Evolutionary conservation across 35 echinoderm and acorn worm species (phyloP).

Genomic region (Strongylocentrotus purpuratus): DNA sequence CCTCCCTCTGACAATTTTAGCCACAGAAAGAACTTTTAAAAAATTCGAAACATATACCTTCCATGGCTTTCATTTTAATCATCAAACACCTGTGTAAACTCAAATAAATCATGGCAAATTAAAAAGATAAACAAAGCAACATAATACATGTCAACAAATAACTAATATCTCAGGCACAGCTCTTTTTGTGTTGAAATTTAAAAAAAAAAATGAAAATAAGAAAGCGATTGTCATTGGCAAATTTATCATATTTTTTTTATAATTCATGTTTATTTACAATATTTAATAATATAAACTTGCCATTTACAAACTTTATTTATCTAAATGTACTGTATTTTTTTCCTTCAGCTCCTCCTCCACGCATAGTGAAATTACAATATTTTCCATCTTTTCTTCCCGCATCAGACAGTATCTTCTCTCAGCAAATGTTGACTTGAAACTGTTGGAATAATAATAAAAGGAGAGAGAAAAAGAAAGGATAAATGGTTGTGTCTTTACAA

Average conservation of each 20-base stretch:
- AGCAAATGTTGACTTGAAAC: conserved; percentile 26
- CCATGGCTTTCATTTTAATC: background rate
- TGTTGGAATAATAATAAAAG: background rate
- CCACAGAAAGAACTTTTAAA: background rate
- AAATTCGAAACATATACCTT: background rate
- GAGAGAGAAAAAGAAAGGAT: background rate
- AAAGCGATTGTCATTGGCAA: background rate
- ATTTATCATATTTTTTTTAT: conserved; percentile 23
- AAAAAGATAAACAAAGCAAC: background rate
- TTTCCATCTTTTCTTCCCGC: background rate
- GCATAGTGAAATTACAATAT: background rate
- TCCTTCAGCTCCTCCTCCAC: background rate
- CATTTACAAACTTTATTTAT: conserved; percentile 38
- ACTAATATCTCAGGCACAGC: background rate
- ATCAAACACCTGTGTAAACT: background rate
- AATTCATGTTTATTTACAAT: conserved; percentile 36
- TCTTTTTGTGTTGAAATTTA: background rate
- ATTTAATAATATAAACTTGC: conserved; percentile 47
- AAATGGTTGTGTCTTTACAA: background rate
- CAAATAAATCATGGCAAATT: background rate
- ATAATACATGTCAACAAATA: background rate
- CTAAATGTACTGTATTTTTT: conserved; percentile 27
- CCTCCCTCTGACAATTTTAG: background rate
- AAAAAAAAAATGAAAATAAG: background rate
- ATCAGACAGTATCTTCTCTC: conserved; percentile 19